Conservation (phyloP, 1,140 invertebrate species). For the Druon quercuslanigerum region DNA sequence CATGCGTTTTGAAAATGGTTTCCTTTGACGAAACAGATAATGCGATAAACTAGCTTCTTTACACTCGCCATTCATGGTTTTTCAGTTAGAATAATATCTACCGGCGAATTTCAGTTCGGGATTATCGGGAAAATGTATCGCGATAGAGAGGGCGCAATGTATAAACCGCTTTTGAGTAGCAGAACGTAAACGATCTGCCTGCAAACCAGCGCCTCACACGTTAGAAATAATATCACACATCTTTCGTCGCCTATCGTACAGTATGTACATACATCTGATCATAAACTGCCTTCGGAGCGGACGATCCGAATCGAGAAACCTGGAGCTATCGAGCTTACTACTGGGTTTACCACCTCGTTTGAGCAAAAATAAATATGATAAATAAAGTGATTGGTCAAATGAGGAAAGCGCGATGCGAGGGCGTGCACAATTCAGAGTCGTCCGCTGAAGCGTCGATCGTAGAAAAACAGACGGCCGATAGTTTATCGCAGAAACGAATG, state of each 20-base stretch:
- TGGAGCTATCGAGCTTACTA: conserved; percentile 32
- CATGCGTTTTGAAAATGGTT: not conserved
- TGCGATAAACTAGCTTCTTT: no score
- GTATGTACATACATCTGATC: conserved; percentile 38
- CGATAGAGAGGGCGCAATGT: not conserved
- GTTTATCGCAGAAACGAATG: conserved; percentile 31
- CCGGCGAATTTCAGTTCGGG: not conserved
- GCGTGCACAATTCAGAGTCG: conserved; percentile 38
- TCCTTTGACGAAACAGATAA: conserved; percentile 1
- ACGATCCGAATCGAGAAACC: conserved; percentile 9
- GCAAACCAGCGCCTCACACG: conserved; percentile 53
- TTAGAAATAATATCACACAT: conserved; percentile 53
- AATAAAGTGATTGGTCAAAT: conserved; percentile 24
- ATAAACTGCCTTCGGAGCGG: conserved; percentile 8
- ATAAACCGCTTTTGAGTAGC: conserved; percentile 16
- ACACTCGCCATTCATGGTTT: no score
- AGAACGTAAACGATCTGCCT: conserved; percentile 42
- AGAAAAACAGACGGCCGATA: conserved; percentile 25
- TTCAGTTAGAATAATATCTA: not conserved
- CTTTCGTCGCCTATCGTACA: conserved; percentile 43
- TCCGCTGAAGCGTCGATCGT: conserved; percentile 39
- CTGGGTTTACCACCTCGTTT: not conserved
- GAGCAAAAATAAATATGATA: conserved; percentile 22
- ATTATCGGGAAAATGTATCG: not conserved
- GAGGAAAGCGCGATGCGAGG: conserved; percentile 18